phyloP scores from a whole-genome alignment of 1,140 invertebrate genomes.

The Sycophila sp. region DNA sequence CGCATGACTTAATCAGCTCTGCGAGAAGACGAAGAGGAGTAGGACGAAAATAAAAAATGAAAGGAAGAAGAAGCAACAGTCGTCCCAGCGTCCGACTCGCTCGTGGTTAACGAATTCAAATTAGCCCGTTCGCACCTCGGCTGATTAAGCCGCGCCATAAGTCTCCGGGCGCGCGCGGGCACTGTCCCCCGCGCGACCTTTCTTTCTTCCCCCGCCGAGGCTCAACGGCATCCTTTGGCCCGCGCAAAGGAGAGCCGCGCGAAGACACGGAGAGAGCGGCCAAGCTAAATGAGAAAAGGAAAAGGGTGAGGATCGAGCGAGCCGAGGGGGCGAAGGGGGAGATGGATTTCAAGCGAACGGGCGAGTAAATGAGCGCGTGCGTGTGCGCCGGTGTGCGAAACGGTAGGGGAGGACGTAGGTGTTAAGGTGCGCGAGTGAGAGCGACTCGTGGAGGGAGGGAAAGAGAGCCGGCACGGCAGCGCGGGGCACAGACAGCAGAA shows the following conservation, averaged over 20 bases:
- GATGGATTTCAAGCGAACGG: constrained; percentile 31
- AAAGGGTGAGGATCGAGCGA: too few relatives aligned
- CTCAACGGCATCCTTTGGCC: too few relatives aligned
- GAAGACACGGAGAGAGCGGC: constrained; percentile 35
- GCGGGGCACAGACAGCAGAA: constrained; percentile 48
- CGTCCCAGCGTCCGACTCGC: constrained; percentile 15
- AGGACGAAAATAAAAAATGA: too few relatives aligned
- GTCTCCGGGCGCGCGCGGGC: too few relatives aligned
- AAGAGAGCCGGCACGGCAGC: constrained; percentile 15
- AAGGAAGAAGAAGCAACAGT: not conserved
- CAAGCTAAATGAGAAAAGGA: constrained; percentile 25
- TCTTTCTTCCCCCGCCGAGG: not conserved
- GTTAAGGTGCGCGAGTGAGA: not conserved
- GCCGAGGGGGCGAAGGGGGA: not conserved
- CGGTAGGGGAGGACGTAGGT: not conserved
- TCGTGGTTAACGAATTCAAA: constrained; percentile 57
- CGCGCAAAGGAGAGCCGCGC: too few relatives aligned
- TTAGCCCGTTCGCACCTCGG: constrained; percentile 58
- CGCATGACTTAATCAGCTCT: constrained; percentile 16
- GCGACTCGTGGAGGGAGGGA: not conserved
- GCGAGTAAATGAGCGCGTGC: not conserved
- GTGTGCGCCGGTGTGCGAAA: not conserved
- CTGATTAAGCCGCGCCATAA: constrained; percentile 57
- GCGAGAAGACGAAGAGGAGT: not conserved
- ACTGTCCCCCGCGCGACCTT: too few relatives aligned